These are phyloP conservation scores for Erinaceus europaeus DNA, from an alignment of 2,113 vertebrate species.

Conservation along the genomic window DNA sequence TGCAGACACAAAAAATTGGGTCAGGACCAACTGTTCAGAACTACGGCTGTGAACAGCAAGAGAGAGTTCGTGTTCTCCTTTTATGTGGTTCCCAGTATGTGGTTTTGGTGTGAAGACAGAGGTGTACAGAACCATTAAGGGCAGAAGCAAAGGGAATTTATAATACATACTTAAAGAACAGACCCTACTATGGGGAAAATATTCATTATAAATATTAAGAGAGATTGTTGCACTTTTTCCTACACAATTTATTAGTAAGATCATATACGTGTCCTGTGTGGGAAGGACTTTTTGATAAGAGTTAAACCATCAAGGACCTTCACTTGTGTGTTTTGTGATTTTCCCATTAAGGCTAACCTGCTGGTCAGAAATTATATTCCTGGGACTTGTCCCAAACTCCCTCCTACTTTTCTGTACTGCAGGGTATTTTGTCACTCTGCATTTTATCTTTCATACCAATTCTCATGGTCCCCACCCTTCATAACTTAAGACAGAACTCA, in stretches of 20 bases:
- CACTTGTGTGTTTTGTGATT: not conserved
- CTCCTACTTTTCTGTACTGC: not conserved
- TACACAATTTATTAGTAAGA: constrained; percentile 23
- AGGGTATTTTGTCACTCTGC: not conserved
- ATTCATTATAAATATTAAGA: not conserved
- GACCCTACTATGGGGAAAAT: not conserved
- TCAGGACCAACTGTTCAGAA: constrained; percentile 54
- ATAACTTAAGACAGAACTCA: not conserved
- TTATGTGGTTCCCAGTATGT: constrained; percentile 40
- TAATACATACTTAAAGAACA: not conserved
- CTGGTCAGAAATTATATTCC: not conserved
- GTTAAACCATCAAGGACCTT: not conserved
- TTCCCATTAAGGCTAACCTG: not conserved
- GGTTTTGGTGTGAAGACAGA: constrained; percentile 19
- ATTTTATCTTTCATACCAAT: not conserved
- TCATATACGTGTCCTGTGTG: not conserved
- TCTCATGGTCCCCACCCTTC: not conserved
- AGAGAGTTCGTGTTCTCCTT: not conserved
- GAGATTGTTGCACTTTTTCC: not conserved
- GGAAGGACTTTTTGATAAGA: not conserved
- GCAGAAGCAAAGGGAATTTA: not conserved
- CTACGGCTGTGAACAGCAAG: constrained; percentile 57
- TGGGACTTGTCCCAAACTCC: not conserved
- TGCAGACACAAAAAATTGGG: constrained; percentile 25
- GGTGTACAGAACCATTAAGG: not conserved